Evolutionary conservation across 1,140 invertebrate species (phyloP).

Genomic region (Drepana arcuata): DNA sequence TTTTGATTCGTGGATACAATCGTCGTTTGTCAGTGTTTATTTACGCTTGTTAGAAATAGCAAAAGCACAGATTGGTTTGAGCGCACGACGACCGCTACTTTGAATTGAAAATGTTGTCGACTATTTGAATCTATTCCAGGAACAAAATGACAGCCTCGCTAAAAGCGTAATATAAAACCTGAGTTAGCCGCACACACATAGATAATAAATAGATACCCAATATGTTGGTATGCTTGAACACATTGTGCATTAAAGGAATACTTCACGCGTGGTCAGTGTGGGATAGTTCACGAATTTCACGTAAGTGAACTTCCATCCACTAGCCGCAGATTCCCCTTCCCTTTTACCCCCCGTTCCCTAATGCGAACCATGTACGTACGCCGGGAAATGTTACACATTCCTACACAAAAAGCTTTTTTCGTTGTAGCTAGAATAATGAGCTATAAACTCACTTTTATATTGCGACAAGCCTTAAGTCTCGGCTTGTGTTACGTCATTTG

Average conservation of each 20-base stretch:
- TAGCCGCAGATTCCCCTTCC: neutral
- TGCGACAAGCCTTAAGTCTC: too few species aligned
- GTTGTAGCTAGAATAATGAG: too few species aligned
- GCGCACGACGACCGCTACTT: too few species aligned
- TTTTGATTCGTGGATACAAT: too few species aligned
- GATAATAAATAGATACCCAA: neutral
- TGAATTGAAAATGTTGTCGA: too few species aligned
- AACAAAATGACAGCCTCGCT: neutral
- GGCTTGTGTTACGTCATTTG: too few species aligned
- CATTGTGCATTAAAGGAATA: slow-evolving; percentile 14
- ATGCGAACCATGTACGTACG: neutral
- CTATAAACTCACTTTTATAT: too few species aligned
- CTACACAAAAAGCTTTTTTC: neutral
- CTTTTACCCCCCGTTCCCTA: neutral
- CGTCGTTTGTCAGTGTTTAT: too few species aligned
- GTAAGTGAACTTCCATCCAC: slow-evolving; percentile 10
- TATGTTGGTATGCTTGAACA: slow-evolving; percentile 3
- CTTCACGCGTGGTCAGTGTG: slow-evolving; percentile 9
- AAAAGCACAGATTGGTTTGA: too few species aligned
- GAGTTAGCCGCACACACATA: too few species aligned
- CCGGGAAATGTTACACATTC: too few species aligned
- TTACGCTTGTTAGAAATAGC: neutral
- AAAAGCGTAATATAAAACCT: neutral
- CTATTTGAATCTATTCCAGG: neutral
- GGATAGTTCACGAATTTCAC: slow-evolving; percentile 19